phyloP scores from a whole-genome alignment of 2,888 invertebrate genomes.

The Lysandra coridon region DNA sequence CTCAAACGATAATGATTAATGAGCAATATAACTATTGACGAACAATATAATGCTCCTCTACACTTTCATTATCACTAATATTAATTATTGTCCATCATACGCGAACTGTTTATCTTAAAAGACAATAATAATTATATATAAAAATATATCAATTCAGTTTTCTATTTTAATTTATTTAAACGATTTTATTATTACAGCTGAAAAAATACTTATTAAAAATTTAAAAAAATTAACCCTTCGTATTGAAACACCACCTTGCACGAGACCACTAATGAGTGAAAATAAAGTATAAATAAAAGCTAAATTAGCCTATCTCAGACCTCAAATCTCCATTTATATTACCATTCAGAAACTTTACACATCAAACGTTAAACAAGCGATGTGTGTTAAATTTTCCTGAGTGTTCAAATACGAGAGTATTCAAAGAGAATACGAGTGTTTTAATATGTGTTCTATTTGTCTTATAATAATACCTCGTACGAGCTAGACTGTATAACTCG shows the following conservation, averaged over 20 bases:
- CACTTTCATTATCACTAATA: too few relatives aligned
- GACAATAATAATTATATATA: too few relatives aligned
- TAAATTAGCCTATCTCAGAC: neutral
- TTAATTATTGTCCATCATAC: too few relatives aligned
- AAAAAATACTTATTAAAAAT: too few relatives aligned
- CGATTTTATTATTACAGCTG: too few relatives aligned
- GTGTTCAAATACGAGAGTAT: slow-evolving; percentile 23
- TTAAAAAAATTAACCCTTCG: neutral
- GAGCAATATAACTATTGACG: too few relatives aligned
- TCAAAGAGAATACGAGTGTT: slow-evolving; percentile 28
- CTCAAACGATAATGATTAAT: too few relatives aligned
- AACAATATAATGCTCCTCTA: too few relatives aligned
- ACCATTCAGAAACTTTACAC: slow-evolving; percentile 28
- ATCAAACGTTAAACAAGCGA: slow-evolving; percentile 27
- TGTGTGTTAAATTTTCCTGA: slow-evolving; percentile 29
- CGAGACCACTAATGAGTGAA: neutral
- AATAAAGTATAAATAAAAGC: slow-evolving; percentile 13
- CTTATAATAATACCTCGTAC: neutral
- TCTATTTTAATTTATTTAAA: too few relatives aligned
- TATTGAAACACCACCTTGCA: neutral
- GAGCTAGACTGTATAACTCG: neutral
- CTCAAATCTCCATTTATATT: slow-evolving; percentile 28
- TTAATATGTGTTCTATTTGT: slow-evolving; percentile 26
- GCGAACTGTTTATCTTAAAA: too few relatives aligned
- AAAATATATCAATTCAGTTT: too few relatives aligned